Evolutionary conservation across 2,888 invertebrate species (phyloP).

Genomic region (Erebia palarica): DNA sequence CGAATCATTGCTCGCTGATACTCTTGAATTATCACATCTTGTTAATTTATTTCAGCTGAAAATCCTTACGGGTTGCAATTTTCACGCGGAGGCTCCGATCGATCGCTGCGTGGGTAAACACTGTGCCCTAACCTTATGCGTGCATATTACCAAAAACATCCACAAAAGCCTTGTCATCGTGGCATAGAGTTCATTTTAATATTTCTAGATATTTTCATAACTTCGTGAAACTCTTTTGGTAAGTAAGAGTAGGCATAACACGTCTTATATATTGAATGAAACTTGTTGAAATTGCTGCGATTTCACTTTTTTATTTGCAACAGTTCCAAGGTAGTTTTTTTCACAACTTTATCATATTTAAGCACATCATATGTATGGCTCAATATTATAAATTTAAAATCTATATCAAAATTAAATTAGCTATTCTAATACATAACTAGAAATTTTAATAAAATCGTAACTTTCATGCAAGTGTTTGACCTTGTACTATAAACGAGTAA

Average conservation of each 20-base stretch:
- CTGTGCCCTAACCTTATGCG: constrained; percentile 65
- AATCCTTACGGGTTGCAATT: constrained; percentile 71
- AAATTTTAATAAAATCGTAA: too few relatives aligned
- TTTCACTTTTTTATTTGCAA: background rate
- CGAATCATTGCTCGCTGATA: background rate
- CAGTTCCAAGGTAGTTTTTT: background rate
- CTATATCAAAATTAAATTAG: background rate
- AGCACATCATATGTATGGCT: background rate
- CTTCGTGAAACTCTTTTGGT: constrained; percentile 30
- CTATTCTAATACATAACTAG: background rate
- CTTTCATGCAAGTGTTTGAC: too few relatives aligned
- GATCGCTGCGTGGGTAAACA: constrained; percentile 79
- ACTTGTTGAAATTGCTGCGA: constrained; percentile 1
- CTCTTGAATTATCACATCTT: constrained; percentile 48
- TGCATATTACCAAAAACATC: constrained; percentile 46
- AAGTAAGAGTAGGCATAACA: constrained; percentile 23
- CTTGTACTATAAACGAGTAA: too few relatives aligned
- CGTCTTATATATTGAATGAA: constrained; percentile 29
- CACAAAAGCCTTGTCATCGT: constrained; percentile 38
- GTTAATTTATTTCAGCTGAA: constrained; percentile 57
- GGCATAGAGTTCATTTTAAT: constrained; percentile 42
- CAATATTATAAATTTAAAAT: background rate
- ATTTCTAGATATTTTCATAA: constrained; percentile 5
- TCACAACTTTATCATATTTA: background rate
- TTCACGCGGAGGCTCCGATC: constrained; percentile 77